Conservation (phyloP, 2,113 vertebrate species). For the Hippopotamus amphibius region DNA sequence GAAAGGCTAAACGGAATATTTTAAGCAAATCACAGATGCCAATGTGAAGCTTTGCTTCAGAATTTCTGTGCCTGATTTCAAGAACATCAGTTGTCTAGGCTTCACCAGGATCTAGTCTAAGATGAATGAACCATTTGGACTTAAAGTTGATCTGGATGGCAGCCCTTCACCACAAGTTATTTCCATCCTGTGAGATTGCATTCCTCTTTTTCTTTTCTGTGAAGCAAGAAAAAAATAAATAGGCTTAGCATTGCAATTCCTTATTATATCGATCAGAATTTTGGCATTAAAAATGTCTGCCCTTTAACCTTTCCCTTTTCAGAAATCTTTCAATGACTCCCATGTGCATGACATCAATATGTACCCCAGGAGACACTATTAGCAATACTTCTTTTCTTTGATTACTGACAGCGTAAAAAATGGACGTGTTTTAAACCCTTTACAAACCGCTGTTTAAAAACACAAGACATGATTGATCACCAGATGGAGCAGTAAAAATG, state of each 20-base stretch:
- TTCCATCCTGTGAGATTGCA: conserved; percentile 49
- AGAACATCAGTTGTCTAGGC: conserved; percentile 65
- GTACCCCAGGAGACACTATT: background rate
- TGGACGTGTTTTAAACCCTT: conserved; percentile 57
- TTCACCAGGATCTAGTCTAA: conserved; percentile 55
- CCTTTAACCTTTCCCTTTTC: conserved; percentile 66
- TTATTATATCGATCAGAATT: conserved; percentile 64
- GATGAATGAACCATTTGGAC: conserved; percentile 80
- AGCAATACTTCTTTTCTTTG: background rate
- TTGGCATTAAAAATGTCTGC: conserved; percentile 67
- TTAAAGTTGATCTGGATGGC: conserved; percentile 64
- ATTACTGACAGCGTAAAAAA: conserved; percentile 53
- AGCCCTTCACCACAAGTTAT: conserved; percentile 70
- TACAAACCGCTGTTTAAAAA: conserved; percentile 69
- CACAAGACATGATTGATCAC: conserved; percentile 75
- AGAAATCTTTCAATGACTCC: conserved; percentile 58
- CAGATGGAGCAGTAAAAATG: conserved; percentile 71
- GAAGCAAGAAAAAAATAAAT: conserved; percentile 79
- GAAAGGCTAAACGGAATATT: conserved; percentile 76
- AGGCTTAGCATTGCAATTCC: conserved; percentile 62
- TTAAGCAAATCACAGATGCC: conserved; percentile 82
- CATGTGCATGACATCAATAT: conserved; percentile 39
- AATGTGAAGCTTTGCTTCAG: conserved; percentile 78
- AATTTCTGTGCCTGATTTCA: conserved; percentile 71
- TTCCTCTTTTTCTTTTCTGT: conserved; percentile 70